A percentile compares a stretch with the other conserved stretches of the same genome.
These are phyloP conservation scores for Sebastes steindachneri DNA, from an alignment of 2,797 vertebrate species.

Conservation along the genomic window DNA sequence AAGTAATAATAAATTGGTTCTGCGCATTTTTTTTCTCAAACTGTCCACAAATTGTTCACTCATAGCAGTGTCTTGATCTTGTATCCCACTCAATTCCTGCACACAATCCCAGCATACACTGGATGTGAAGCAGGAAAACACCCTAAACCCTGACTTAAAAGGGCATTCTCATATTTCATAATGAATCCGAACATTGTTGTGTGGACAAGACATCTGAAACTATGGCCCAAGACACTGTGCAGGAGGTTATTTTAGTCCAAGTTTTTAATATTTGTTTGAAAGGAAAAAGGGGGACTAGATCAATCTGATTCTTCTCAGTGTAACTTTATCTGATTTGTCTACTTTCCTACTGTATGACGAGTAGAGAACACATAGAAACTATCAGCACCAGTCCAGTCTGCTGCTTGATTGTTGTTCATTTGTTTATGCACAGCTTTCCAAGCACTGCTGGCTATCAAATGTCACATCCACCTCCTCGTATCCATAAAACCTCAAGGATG, in stretches of 20 bases:
- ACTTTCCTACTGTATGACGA: not conserved
- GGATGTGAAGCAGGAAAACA: not conserved
- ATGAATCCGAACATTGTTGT: not conserved
- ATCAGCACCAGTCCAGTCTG: not conserved
- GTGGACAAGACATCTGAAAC: not conserved
- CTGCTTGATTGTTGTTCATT: not conserved
- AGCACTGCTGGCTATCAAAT: conserved; percentile 13
- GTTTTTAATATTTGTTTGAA: not conserved
- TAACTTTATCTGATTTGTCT: not conserved
- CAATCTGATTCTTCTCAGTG: not conserved
- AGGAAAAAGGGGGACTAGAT: not conserved
- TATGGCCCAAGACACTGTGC: not conserved
- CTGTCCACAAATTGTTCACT: too few relatives aligned
- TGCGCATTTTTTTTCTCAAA: too few relatives aligned
- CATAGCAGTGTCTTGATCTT: not conserved
- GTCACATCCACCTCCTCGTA: conserved; percentile 2
- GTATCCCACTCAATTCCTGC: not conserved
- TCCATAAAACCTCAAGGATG: not conserved
- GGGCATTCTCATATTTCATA: not conserved
- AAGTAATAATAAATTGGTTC: too few relatives aligned
- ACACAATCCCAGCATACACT: not conserved
- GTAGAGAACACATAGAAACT: not conserved
- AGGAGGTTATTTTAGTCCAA: not conserved
- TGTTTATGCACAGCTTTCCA: conserved; percentile 8
- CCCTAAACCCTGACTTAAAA: not conserved